A percentile compares a stretch with the other conserved stretches of the same genome.
These are phyloP conservation scores for Monarcha castaneiventris DNA, from an alignment of 2,113 vertebrate species.

Conservation along the genomic window DNA sequence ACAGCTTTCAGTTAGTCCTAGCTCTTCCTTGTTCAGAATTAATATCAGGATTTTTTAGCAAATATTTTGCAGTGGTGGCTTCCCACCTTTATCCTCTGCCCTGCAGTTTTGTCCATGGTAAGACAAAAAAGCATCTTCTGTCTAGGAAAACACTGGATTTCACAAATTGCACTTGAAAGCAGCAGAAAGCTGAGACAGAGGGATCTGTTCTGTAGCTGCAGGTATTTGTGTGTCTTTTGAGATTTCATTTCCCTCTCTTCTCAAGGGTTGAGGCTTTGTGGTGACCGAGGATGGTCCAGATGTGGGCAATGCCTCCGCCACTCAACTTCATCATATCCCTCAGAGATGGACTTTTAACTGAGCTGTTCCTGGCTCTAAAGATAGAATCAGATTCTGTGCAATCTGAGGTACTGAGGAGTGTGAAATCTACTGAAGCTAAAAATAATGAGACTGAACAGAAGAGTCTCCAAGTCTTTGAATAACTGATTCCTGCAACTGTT, in stretches of 20 bases:
- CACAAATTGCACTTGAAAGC: background rate
- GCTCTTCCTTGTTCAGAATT: background rate
- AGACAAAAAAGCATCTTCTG: background rate
- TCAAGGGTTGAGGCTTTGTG: background rate
- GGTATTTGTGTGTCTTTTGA: background rate
- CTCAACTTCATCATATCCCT: background rate
- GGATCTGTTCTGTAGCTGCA: background rate
- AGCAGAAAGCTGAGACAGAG: background rate
- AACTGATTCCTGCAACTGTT: background rate
- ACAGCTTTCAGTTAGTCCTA: background rate
- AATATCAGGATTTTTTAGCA: background rate
- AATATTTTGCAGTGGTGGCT: background rate
- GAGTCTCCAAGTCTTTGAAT: background rate
- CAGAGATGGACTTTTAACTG: background rate
- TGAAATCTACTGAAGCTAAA: slow-evolving; percentile 2
- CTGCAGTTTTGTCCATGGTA: background rate
- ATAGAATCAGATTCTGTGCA: background rate
- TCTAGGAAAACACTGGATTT: background rate
- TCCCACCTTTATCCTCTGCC: background rate
- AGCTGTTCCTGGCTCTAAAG: background rate
- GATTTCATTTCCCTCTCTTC: background rate
- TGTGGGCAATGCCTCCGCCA: background rate
- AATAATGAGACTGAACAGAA: background rate
- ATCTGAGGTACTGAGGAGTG: background rate
- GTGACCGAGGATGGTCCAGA: background rate